Conservation (phyloP, 2,113 vertebrate species). For the Acanthochromis polyacanthus region DNA sequence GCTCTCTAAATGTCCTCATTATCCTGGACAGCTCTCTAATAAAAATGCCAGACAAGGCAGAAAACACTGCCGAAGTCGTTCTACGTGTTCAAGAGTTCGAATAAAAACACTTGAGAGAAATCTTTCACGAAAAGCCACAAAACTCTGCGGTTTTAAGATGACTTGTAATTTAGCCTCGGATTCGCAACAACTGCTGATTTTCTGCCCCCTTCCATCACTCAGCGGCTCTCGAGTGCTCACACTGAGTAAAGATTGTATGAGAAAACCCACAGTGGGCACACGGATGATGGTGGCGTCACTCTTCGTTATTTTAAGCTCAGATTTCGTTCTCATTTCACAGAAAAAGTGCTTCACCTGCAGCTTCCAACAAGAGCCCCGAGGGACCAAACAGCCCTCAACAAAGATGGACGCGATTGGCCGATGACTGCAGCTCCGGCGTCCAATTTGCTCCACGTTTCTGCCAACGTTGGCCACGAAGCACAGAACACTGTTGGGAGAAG, state of each 20-base stretch:
- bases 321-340: background rate
- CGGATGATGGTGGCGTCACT: background rate
- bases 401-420: constrained; percentile 25
- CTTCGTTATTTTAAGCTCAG: constrained; percentile 8
- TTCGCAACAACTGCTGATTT: background rate
- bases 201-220: constrained; percentile 22
- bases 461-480: constrained; percentile 39
- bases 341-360: background rate
- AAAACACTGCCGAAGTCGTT: background rate
- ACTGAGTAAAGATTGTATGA: background rate
- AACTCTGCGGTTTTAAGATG: background rate
- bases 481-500: constrained; percentile 23
- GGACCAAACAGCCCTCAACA: constrained; percentile 43
- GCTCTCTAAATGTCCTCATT: no score
- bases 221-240: background rate
- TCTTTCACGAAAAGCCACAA: background rate
- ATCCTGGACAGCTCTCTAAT: background rate
- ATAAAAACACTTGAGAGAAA: background rate
- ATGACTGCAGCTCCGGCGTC: constrained; percentile 26
- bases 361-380: constrained; percentile 12
- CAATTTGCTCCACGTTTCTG: constrained; percentile 40
- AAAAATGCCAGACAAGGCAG: background rate
- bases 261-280: constrained; percentile 19
- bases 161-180: background rate
- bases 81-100: background rate